Base-by-base conservation (phyloP, 2,888 invertebrate genomes). In the Cephonodes hylas region DNA sequence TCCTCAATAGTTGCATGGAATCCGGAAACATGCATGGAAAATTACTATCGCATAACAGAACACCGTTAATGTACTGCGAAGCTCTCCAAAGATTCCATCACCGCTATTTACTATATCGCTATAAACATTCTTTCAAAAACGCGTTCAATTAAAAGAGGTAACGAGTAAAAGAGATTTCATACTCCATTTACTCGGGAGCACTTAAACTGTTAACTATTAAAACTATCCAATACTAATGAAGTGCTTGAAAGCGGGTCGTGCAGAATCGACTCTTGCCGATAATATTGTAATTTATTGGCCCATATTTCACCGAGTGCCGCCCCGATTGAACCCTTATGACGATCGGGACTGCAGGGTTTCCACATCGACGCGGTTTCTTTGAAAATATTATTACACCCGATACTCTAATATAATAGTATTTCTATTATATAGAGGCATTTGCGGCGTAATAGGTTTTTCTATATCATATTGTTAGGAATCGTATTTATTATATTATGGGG, bases 241-340 rank as follows among this genome's bases (percentile, higher is more conserved):
- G 69, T 67, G 65, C 63, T 70, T 66, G 72, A 68, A 64, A 66
- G 64, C 68, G 67, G 66, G 64, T 63, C 59, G 68, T 70, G 72
- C 73, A 73, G 75, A 79, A 81, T 78, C 76, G 80, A 78, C 71
- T 71, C 73, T 72, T 75, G 77, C 81, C 78, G 80, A 84, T 85
- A 83, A 82, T 80, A 74, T 75, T 75, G 75, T 83, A 80, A 86
- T 86, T 85, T 86, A 86, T 85, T 76, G 80, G 72, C 63, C 76
- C 76, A 85, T 86, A 86, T 82, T 81, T 85, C 84, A 83, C 77
- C 66, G 73, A 69, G 75, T 73, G 66, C 66, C 75, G 70, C 73
- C 79, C 78, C 73, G 71, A 66, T 44, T 77, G 76, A 81, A 79
- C 77, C 77, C 76, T 77, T 70, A 74, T 79, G 84, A 81, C 76